Conservation (phyloP, 2,113 vertebrate species). For the Balaenoptera acutorostrata region DNA sequence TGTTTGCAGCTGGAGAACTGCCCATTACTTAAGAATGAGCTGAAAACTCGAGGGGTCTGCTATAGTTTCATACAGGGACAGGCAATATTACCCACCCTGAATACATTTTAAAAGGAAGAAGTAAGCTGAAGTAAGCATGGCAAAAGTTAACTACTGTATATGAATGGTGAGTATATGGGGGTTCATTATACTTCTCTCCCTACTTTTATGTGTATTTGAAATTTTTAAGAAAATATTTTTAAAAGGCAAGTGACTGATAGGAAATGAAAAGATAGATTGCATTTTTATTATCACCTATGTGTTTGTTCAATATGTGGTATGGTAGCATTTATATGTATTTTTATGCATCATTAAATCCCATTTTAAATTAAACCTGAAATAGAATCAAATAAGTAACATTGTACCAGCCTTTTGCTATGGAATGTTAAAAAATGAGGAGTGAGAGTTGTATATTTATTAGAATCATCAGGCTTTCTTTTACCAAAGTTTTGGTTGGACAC, state of each 20-base stretch:
- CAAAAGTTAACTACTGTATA: not conserved
- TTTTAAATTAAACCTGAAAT: not conserved
- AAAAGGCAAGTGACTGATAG: not conserved
- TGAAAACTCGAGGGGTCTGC: not conserved
- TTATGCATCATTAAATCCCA: not conserved
- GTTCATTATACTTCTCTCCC: not conserved
- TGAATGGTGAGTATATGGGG: not conserved
- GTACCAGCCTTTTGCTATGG: not conserved
- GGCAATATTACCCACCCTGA: not conserved
- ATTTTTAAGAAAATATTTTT: not conserved
- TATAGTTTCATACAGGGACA: not conserved
- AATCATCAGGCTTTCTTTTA: not conserved
- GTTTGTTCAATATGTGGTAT: not conserved
- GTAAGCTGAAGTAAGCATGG: not conserved
- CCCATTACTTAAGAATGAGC: not conserved
- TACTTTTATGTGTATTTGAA: not conserved
- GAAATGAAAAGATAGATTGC: not conserved
- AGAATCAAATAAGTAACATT: not conserved
- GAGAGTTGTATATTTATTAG: not conserved
- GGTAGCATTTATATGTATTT: not conserved
- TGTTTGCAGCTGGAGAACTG: not conserved
- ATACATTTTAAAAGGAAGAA: not conserved
- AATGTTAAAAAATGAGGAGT: not conserved
- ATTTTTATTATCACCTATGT: not conserved
- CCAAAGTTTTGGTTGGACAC: not conserved